Conservation (phyloP, 1,140 invertebrate genomes). For the Procambarus virginalis region DNA sequence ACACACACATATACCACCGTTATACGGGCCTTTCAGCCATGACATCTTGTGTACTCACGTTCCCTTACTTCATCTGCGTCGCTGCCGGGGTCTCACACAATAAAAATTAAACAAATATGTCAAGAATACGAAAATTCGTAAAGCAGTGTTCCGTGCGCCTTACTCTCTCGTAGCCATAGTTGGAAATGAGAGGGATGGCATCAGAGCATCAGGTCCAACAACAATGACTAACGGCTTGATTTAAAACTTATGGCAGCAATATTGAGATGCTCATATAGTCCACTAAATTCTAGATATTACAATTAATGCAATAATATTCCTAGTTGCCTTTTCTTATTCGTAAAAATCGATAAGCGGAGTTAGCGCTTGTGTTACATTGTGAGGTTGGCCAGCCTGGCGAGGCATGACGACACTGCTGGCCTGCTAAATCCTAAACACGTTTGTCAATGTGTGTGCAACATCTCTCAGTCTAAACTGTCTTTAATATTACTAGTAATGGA, state of each 20-base stretch:
- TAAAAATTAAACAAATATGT: conserved; percentile 35
- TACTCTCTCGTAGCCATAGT: conserved; percentile 41
- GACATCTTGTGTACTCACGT: conserved; percentile 9
- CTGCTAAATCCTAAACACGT: background rate
- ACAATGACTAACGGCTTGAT: background rate
- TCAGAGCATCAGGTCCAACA: background rate
- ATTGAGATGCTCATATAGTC: background rate
- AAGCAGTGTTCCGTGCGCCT: background rate
- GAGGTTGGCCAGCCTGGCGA: background rate
- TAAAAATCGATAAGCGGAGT: conserved; percentile 20
- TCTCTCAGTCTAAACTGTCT: too few relatives aligned
- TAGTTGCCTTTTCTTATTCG: background rate
- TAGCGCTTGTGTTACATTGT: background rate
- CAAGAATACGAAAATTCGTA: conserved; percentile 35
- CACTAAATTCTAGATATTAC: too few relatives aligned
- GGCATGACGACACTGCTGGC: background rate
- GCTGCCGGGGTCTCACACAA: conserved; percentile 16
- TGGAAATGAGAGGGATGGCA: conserved; percentile 1
- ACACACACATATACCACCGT: background rate
- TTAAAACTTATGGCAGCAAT: background rate
- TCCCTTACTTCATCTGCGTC: conserved; percentile 37
- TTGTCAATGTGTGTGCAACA: background rate
- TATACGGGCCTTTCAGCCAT: background rate
- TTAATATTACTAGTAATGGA: too few relatives aligned
- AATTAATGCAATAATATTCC: background rate